Conservation (phyloP, 2,888 invertebrate species). For the Drosophila dives region DNA sequence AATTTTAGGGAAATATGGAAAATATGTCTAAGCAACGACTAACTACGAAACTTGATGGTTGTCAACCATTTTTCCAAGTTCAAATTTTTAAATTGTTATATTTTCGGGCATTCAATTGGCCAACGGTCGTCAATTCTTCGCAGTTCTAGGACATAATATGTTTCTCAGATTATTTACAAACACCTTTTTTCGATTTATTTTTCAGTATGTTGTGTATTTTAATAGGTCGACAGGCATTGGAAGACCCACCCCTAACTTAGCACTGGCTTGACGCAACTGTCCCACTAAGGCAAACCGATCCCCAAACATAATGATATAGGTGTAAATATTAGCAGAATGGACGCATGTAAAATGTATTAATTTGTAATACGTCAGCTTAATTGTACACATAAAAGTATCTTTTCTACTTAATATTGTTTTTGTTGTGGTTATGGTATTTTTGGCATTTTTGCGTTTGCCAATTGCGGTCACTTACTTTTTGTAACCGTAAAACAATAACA, state of each 20-base stretch:
- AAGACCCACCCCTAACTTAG: not conserved
- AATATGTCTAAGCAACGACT: too few relatives aligned
- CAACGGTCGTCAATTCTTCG: too few relatives aligned
- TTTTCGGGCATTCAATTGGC: too few relatives aligned
- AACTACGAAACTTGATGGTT: too few relatives aligned
- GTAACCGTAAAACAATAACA: conserved; percentile 59
- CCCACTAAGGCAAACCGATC: too few relatives aligned
- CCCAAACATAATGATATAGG: not conserved
- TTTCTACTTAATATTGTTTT: not conserved
- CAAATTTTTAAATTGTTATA: too few relatives aligned
- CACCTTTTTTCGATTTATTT: too few relatives aligned
- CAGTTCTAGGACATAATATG: too few relatives aligned
- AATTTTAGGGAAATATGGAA: too few relatives aligned
- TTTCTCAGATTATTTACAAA: too few relatives aligned
- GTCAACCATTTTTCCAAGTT: too few relatives aligned
- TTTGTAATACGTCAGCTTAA: not conserved
- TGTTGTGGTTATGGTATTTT: conserved; percentile 4
- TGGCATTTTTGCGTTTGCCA: conserved; percentile 15
- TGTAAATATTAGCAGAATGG: not conserved
- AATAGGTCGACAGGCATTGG: not conserved
- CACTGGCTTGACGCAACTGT: not conserved
- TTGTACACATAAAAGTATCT: not conserved
- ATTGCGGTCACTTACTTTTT: conserved; percentile 37
- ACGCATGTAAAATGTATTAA: not conserved
- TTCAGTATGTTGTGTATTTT: too few relatives aligned